phyloP scores from a whole-genome alignment of 2,113 vertebrate genomes.

The Gasterosteus nipponicus region DNA sequence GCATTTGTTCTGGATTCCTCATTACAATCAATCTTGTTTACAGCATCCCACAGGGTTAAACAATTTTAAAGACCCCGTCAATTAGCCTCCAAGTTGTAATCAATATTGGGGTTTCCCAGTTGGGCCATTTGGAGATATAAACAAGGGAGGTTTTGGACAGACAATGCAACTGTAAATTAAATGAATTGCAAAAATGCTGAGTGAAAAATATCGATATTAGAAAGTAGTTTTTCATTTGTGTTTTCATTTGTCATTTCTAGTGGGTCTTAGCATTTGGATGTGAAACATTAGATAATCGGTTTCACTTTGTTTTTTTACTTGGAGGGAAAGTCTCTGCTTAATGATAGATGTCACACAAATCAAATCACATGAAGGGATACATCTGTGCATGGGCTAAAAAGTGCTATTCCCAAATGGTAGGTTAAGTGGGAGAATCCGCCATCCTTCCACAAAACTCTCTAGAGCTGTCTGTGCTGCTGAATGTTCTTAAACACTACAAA shows the following conservation, averaged over 20 bases:
- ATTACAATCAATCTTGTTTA: conserved; percentile 2
- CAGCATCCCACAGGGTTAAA: background rate
- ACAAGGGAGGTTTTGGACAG: background rate
- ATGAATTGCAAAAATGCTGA: background rate
- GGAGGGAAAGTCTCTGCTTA: background rate
- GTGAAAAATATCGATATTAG: background rate
- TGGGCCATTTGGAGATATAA: background rate
- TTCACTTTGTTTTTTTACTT: background rate
- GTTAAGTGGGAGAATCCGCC: background rate
- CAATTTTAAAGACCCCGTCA: background rate
- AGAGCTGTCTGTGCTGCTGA: background rate
- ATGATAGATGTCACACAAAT: background rate
- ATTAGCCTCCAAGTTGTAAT: conserved; percentile 6
- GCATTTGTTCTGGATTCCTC: background rate
- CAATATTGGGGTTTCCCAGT: background rate
- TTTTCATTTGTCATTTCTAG: too few species aligned
- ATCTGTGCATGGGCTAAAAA: background rate
- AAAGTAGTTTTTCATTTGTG: too few species aligned
- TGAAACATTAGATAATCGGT: background rate
- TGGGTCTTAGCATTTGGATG: too few species aligned
- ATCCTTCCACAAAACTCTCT: background rate
- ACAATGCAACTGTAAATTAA: background rate
- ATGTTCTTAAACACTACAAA: background rate
- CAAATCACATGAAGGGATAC: background rate
- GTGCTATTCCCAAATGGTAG: background rate